Percentiles rank a stretch among this genome's conserved stretches.
Evolutionary conservation across 2,888 invertebrate genomes (phyloP).

Genomic region (Magallana nippona): DNA sequence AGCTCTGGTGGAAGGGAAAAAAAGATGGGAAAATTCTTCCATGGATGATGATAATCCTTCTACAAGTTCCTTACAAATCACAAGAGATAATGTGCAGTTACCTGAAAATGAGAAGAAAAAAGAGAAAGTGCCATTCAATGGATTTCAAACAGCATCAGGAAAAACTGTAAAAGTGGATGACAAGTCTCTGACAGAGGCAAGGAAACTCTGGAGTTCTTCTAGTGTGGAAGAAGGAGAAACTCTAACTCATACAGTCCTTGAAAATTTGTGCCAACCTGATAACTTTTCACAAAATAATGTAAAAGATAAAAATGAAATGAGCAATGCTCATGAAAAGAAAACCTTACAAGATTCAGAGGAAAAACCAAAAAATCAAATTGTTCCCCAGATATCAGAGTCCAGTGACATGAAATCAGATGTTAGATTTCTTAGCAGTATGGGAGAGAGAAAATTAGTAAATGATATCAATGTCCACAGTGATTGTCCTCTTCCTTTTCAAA

Average conservation of each 20-base stretch:
- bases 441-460: neutral
- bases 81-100: neutral
- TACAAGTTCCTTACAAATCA: neutral
- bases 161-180: slow-evolving; percentile 46
- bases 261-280: slow-evolving; percentile 36
- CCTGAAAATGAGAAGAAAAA: neutral
- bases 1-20: neutral
- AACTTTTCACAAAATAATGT: slow-evolving; percentile 16
- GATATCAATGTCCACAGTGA: neutral
- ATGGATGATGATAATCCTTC: neutral
- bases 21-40: neutral
- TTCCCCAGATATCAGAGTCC: neutral
- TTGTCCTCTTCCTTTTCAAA: neutral
- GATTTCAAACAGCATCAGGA: slow-evolving; percentile 54
- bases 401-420: neutral
- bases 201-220: slow-evolving; percentile 23
- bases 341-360: neutral
- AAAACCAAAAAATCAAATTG: neutral
- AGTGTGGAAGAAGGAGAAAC: neutral
- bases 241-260: slow-evolving; percentile 1
- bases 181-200: slow-evolving; percentile 47
- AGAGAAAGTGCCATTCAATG: neutral
- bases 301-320: neutral
- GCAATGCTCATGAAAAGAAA: neutral
- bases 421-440: neutral